phyloP scores from a whole-genome alignment of 1,140 invertebrate genomes.

The Scaptomyza hsui region DNA sequence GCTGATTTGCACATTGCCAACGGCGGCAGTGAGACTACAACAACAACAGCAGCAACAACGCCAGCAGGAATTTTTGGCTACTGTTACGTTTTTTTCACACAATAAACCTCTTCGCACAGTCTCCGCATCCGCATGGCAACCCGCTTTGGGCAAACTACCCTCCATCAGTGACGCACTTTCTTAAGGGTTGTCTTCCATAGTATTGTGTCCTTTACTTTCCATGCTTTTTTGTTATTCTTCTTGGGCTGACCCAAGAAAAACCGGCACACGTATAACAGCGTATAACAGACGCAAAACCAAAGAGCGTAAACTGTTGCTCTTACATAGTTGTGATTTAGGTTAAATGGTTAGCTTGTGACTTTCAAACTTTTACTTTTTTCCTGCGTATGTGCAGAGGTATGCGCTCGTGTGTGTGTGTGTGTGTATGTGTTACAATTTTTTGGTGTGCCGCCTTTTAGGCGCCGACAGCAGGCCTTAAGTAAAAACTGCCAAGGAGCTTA shows the following conservation, averaged over 20 bases:
- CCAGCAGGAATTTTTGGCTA: slow-evolving; percentile 33
- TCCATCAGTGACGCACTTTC: slow-evolving; percentile 46
- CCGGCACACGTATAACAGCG: slow-evolving; percentile 52
- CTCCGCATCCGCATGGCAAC: slow-evolving; percentile 35
- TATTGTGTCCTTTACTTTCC: slow-evolving; percentile 8
- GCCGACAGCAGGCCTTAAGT: slow-evolving; percentile 38
- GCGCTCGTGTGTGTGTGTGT: slow-evolving; percentile 32
- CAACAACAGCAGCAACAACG: slow-evolving; percentile 26
- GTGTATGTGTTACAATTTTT: slow-evolving; percentile 33
- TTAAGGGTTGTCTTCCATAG: slow-evolving; percentile 41
- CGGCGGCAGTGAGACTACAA: slow-evolving; percentile 11
- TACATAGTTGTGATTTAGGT: slow-evolving; percentile 66
- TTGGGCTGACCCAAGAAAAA: slow-evolving; percentile 21
- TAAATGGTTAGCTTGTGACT: slow-evolving; percentile 72
- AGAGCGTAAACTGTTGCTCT: slow-evolving; percentile 71
- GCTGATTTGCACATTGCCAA: slow-evolving; percentile 57
- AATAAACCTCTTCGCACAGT: slow-evolving; percentile 19
- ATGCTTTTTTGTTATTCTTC: slow-evolving; percentile 14
- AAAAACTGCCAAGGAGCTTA: background rate
- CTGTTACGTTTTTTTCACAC: slow-evolving; percentile 23
- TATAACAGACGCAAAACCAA: slow-evolving; percentile 42
- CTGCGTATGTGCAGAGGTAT: too few relatives aligned
- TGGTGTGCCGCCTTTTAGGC: slow-evolving; percentile 75
- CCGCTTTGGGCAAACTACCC: slow-evolving; percentile 35
- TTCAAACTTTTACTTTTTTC: slow-evolving; percentile 76